Base-by-base conservation (phyloP, 2,888 invertebrate genomes). In the Ganaspis brasiliensis region DNA sequence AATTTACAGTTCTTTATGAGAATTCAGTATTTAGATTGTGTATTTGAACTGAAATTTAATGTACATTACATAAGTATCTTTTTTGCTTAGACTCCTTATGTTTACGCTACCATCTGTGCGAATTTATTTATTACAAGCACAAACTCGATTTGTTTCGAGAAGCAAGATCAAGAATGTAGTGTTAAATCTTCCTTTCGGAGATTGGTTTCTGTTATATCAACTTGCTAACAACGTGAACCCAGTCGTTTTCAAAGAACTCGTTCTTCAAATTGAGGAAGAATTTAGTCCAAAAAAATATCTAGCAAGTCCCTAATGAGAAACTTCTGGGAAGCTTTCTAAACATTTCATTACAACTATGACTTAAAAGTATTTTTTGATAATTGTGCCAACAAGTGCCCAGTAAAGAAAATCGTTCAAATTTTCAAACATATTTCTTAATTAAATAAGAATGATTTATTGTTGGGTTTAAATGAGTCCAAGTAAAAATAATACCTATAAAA, bases 131-230 rank as follows among this genome's bases (percentile, higher is more conserved):
- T 92, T 95, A 24, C 93, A 94, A 87, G 94, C 95, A 0, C 94
- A 94, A 82, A 92, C 94, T 37, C 92, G 94, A 74, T 92, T 93
- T 21, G 92, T 94, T 75, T 90, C 91, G 12, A 92, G 92, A 31
- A 92, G 92, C 82, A 90, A 93, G 52, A 93, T 95, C 6, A 92
- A 92, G 0, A 91, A 91, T 72, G 92, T 95, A 77, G 92, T 94
- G 0, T 92, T 92, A 77, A 91, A 91, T 73, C 92, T 94, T 56
- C 92, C 93, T 73, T 95, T 94, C 78, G 95, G 95, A 0, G 96
- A 97, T 89, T 97, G 96, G 95, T 97, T 96, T 89, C 89, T 97
- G 45, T 91, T 97, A 10, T 94, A 95, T 89, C 94, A 95, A 87
- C 92, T 97, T 63, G 95, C 96, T 76, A 95, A 95, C 87, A 97